A percentile compares a stretch with the other conserved stretches of the same genome.
Evolutionary conservation across 1,140 invertebrate genomes (phyloP).

Genomic region (Drosophila suzukii): DNA sequence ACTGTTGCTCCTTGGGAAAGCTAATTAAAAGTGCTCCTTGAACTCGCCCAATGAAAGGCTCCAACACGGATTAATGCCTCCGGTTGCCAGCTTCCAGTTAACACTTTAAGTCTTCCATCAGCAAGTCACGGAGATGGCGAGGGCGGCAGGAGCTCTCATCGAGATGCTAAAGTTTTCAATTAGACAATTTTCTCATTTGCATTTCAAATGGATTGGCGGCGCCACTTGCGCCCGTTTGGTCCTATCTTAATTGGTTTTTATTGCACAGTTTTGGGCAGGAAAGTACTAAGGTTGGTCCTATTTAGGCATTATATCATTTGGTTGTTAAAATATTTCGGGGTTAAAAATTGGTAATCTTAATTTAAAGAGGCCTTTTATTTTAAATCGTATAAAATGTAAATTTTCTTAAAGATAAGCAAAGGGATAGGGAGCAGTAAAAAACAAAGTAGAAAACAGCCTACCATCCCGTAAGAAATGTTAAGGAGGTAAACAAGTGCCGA

Average conservation of each 20-base stretch:
- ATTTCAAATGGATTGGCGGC: conserved; percentile 74
- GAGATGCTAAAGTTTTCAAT: conserved; percentile 75
- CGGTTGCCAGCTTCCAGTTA: conserved; percentile 50
- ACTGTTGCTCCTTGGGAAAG: conserved; percentile 38
- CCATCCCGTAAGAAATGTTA: too few species aligned
- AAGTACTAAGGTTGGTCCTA: conserved; percentile 1
- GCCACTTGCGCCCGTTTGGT: conserved; percentile 53
- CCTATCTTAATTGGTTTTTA: conserved; percentile 63
- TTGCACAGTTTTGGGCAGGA: conserved; percentile 32
- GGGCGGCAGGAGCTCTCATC: conserved; percentile 8
- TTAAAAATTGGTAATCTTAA: background rate
- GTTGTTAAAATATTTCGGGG: background rate
- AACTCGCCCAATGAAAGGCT: conserved; percentile 32
- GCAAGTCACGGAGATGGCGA: conserved; percentile 6
- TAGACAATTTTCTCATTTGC: conserved; percentile 72
- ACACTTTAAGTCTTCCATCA: conserved; percentile 67
- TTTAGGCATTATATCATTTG: background rate
- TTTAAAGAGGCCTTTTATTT: too few species aligned
- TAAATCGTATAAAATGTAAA: too few species aligned
- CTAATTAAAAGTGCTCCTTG: conserved; percentile 73
- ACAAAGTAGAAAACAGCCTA: too few species aligned
- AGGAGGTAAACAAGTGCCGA: too few species aligned
- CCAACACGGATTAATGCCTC: conserved; percentile 53
- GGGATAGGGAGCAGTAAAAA: too few species aligned
- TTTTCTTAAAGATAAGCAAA: too few species aligned